A percentile compares a stretch with the other conserved stretches of the same genome.
Conservation (phyloP, 2,888 invertebrate genomes). For the Orgyia antiqua region DNA sequence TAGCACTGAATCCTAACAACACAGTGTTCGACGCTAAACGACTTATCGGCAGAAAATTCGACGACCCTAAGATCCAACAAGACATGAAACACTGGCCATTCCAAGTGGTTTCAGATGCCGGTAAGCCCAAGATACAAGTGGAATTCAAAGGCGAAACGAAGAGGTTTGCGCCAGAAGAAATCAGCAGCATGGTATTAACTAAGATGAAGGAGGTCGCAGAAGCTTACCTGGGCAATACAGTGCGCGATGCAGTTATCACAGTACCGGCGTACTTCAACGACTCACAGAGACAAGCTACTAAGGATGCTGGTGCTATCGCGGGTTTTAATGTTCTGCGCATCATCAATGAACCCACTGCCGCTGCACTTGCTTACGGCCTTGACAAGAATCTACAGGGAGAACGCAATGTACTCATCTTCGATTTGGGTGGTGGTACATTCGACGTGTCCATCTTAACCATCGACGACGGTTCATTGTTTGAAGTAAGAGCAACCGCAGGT, state of each 20-base stretch:
- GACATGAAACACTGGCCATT: conserved; percentile 94
- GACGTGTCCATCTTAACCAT: conserved; percentile 95
- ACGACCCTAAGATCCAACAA: conserved; percentile 82
- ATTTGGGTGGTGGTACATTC: conserved; percentile 91
- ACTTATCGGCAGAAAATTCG: too few species aligned
- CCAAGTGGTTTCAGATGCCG: conserved; percentile 80
- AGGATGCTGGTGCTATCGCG: too few species aligned
- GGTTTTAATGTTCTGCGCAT: conserved; percentile 93
- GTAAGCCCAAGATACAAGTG: conserved; percentile 83
- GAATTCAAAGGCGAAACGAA: too few species aligned
- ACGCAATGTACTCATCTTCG: too few species aligned
- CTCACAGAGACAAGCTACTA: too few species aligned
- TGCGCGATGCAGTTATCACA: conserved; percentile 86
- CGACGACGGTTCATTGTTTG: conserved; percentile 89
- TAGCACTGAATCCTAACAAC: conserved; percentile 85
- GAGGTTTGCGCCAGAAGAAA: conserved; percentile 82
- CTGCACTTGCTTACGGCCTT: conserved; percentile 90
- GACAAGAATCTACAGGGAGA: conserved; percentile 86
- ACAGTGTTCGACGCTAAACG: too few species aligned
- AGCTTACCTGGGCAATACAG: conserved; percentile 81
- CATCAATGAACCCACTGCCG: conserved; percentile 89
- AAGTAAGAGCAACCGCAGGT: conserved; percentile 88
- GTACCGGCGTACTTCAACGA: too few species aligned
- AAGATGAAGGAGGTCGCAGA: conserved; percentile 86
- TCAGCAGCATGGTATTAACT: conserved; percentile 87